Conservation (phyloP, 2,113 vertebrate genomes). For the Jaculus jaculus region DNA sequence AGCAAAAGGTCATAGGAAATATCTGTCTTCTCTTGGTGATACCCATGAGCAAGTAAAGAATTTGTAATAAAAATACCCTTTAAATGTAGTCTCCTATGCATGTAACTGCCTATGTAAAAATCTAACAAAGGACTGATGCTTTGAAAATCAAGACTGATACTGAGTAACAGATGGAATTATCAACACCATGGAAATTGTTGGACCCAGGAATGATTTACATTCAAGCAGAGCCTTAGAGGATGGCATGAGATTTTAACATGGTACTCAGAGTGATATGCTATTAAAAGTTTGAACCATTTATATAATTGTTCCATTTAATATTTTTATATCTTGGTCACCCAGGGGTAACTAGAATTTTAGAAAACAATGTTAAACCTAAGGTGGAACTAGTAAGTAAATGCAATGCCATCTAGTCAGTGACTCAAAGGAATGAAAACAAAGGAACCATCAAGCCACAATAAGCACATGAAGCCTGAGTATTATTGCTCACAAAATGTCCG, state of each 20-base stretch:
- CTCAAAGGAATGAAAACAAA: neutral
- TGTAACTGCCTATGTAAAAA: neutral
- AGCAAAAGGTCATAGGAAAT: neutral
- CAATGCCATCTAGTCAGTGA: neutral
- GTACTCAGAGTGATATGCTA: neutral
- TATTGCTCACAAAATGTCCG: neutral
- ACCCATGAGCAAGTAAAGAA: neutral
- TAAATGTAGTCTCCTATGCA: neutral
- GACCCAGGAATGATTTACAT: neutral
- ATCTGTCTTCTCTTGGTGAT: neutral
- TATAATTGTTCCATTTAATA: neutral
- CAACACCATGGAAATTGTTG: neutral
- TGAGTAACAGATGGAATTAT: neutral
- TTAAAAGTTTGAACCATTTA: neutral
- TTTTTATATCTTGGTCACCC: neutral
- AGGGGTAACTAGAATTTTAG: neutral
- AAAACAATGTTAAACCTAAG: neutral
- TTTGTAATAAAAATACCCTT: neutral
- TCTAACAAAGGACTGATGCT: neutral
- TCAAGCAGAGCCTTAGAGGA: neutral
- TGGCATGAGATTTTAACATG: neutral
- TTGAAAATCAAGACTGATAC: neutral
- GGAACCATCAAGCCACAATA: neutral
- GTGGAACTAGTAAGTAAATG: accelerated
- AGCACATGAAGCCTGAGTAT: neutral